Evolutionary conservation across 2,113 vertebrate species (phyloP).

Genomic region (Stegostoma tigrinum): DNA sequence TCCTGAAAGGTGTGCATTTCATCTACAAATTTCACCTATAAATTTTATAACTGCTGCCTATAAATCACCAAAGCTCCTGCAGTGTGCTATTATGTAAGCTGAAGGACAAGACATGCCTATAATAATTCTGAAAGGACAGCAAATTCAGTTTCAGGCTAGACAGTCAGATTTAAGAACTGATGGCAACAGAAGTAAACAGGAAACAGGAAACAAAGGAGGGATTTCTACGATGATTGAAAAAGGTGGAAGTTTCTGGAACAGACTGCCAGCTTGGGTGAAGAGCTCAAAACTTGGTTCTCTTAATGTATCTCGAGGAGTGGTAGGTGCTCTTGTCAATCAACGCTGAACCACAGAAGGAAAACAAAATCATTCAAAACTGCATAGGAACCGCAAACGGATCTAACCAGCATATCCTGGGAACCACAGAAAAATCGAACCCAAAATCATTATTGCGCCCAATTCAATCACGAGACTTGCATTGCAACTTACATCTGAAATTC

Average conservation of each 20-base stretch:
- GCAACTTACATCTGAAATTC: too few relatives aligned
- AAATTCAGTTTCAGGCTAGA: not conserved
- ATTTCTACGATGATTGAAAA: too few relatives aligned
- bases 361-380: too few relatives aligned
- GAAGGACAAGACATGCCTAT: not conserved
- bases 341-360: too few relatives aligned
- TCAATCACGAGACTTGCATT: too few relatives aligned
- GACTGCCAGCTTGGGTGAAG: not conserved
- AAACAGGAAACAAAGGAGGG: not conserved
- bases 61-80: not conserved
- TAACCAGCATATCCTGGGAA: too few relatives aligned
- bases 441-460: too few relatives aligned
- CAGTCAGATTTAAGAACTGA: not conserved
- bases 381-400: too few relatives aligned
- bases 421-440: too few relatives aligned
- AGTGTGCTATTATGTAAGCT: not conserved
- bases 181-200: not conserved
- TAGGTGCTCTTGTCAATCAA: not conserved
- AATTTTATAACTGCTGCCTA: too few relatives aligned
- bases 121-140: not conserved
- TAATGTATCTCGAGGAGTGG: too few relatives aligned
- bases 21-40: too few relatives aligned
- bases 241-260: not conserved
- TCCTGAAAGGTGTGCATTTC: not conserved
- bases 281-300: not conserved